These are phyloP conservation scores for Theodoxus fluviatilis DNA, from an alignment of 2,888 invertebrate species.

Conservation along the genomic window DNA sequence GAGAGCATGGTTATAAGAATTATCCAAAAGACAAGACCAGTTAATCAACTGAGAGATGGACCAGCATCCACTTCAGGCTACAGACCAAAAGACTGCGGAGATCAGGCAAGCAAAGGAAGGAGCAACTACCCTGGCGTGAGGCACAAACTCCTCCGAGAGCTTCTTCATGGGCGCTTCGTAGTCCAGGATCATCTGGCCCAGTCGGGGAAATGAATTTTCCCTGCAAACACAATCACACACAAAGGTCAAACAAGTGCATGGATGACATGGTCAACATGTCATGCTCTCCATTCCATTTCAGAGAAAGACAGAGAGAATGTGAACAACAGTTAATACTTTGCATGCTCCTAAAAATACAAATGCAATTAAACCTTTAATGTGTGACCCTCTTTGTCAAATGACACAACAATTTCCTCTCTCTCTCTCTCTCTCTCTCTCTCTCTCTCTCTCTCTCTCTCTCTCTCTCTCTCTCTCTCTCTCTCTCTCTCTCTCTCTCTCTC, in stretches of 20 bases:
- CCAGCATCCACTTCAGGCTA: neutral
- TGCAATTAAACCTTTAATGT: no score
- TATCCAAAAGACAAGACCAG: neutral
- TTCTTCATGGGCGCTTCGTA: conserved; percentile 95
- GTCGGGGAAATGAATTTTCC: conserved; percentile 79
- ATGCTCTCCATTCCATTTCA: no score
- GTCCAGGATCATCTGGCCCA: conserved; percentile 97
- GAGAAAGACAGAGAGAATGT: no score
- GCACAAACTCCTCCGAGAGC: conserved; percentile 93
- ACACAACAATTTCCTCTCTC: no score
- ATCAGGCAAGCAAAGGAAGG: neutral
- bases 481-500: no score
- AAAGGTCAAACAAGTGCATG: neutral
- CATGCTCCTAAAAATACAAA: no score
- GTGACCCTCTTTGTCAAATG: no score
- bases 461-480: no score
- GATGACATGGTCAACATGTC: no score
- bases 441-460: no score
- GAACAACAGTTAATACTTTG: no score
- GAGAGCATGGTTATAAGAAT: neutral
- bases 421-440: no score
- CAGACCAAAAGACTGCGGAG: neutral
- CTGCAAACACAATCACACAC: conserved; percentile 41
- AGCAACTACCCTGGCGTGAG: conserved; percentile 78
- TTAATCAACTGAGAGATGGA: neutral